phyloP scores from a whole-genome alignment of 2,888 invertebrate genomes.

The Nomada lathburiana region DNA sequence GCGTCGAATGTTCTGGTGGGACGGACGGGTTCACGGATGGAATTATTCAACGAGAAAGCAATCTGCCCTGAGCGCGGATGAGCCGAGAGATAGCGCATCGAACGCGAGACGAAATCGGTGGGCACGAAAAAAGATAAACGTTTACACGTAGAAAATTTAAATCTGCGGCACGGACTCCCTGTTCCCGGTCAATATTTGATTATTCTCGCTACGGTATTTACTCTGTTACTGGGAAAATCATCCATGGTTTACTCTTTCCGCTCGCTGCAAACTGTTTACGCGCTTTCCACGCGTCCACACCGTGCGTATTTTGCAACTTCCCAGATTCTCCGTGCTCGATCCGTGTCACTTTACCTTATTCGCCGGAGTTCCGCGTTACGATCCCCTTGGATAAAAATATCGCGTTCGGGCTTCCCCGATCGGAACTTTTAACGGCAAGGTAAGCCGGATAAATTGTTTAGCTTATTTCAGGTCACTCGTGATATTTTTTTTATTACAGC shows the following conservation, averaged over 20 bases:
- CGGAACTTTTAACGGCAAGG: neutral
- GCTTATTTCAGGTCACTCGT: neutral
- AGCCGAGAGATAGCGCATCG: slow-evolving; percentile 3
- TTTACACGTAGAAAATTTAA: slow-evolving; percentile 3
- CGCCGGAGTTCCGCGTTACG: neutral
- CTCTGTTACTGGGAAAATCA: slow-evolving; percentile 7
- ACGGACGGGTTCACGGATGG: neutral
- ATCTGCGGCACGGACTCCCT: neutral
- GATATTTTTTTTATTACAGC: too few relatives aligned
- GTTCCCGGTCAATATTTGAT: slow-evolving; percentile 23
- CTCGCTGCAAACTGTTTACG: slow-evolving; percentile 11
- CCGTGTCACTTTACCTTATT: neutral
- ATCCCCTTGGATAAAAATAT: neutral
- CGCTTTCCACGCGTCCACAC: neutral
- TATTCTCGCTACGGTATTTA: neutral
- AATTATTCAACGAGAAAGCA: slow-evolving; percentile 17
- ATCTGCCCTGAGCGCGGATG: slow-evolving; percentile 17
- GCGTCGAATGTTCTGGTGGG: neutral
- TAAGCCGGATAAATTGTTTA: neutral
- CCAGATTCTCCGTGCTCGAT: too few relatives aligned
- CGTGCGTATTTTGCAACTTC: neutral
- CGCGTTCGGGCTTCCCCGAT: neutral
- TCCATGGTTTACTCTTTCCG: neutral
- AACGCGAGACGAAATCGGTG: neutral
- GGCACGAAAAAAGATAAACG: slow-evolving; percentile 6